Base-by-base conservation (phyloP, 2,888 invertebrate genomes). In the Troilus luridus region DNA sequence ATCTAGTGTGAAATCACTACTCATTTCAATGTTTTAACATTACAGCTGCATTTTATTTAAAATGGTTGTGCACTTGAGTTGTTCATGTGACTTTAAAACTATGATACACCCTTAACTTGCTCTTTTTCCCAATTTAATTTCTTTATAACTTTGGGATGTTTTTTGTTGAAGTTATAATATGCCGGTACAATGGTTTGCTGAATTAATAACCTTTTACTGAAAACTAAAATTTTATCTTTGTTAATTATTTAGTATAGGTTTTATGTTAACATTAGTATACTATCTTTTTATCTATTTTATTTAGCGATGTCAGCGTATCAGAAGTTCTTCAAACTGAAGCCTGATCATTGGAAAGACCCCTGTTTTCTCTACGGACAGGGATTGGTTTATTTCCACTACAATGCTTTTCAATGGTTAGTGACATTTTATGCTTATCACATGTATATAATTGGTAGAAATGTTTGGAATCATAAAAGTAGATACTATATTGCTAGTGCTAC, bases 271-370 rank as follows among this genome's bases (percentile, higher is more conserved):
- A n/a, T 24, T 12, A 14, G 59, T 64, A 67, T 90, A 9, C n/a
- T 54, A 41, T 60, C 19, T 64, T 62, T 21, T n/a, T 64, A 77
- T 88, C 54, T 88, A 60, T 90, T 56, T 92, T 92, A 93, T 95
- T 88, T 95, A 99, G 99, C 99, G 10, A 96, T 99, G 95, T 99
- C 99, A 41, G 99, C 99, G 6, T 99, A 99, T 95, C 99, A 99
- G 95, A 98, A 98, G 94, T 98, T 94, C 93, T 95, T 97, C 94
- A 96, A 96, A 64, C 94, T 97, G 59, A 96, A 97, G 93, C 95
- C 95, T 14, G 97, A 97, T 92, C 97, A 97, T 93, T 98, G 98
- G 97, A 97, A 97, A 94, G 98, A 99, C 94, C 96, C 98, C 1
- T 95, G 97, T 21, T 99, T 98, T 94, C 95, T 99, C 60, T 99